A percentile compares a stretch with the other conserved stretches of the same genome.
phyloP scores from a whole-genome alignment of 2,113 vertebrate genomes.

The Arvicanthis niloticus region DNA sequence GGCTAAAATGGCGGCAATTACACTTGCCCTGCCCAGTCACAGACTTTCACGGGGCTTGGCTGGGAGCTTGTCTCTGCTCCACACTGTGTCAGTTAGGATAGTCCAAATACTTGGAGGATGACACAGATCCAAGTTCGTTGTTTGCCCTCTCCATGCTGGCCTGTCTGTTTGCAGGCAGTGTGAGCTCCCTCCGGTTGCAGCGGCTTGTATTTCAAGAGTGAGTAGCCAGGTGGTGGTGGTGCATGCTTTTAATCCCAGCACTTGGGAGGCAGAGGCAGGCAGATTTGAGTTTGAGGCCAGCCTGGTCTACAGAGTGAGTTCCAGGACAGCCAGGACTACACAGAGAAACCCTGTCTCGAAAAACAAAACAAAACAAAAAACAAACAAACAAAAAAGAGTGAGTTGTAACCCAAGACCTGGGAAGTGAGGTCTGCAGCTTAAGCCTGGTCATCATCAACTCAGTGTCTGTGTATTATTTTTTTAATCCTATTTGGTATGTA shows the following conservation, averaged over 20 bases:
- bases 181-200: background rate
- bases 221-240: too few species aligned
- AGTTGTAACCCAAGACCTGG: background rate
- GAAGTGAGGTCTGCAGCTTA: background rate
- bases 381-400: too few species aligned
- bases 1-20: background rate
- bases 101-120: background rate
- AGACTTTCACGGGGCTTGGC: background rate
- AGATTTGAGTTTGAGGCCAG: too few species aligned
- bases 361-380: too few species aligned
- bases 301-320: too few species aligned
- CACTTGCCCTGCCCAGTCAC: background rate
- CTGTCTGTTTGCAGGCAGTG: background rate
- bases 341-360: too few species aligned
- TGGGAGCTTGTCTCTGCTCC: background rate
- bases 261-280: too few species aligned
- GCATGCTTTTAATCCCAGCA: too few species aligned
- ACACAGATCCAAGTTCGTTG: background rate
- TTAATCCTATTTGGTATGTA: background rate
- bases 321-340: too few species aligned
- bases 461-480: background rate
- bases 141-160: fast-evolving
- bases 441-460: background rate
- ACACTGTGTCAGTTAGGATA: fast-evolving
- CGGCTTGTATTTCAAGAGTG: background rate